phyloP scores from a whole-genome alignment of 2,797 vertebrate genomes.

The Martes flavigula region DNA sequence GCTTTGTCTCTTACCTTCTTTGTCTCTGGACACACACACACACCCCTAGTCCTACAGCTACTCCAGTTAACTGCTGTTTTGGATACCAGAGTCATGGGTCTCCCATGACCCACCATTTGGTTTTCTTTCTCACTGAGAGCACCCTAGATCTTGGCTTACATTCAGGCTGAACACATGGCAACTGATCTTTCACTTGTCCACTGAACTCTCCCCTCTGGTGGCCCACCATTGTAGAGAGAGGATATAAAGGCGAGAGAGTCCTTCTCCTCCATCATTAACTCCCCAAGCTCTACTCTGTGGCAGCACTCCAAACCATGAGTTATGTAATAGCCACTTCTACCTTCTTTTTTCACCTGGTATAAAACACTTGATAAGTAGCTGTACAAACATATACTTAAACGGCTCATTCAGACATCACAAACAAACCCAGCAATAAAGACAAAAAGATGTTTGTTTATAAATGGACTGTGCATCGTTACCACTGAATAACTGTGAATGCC shows the following conservation, averaged over 20 bases:
- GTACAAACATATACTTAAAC: background rate
- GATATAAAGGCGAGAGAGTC: background rate
- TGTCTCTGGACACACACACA: background rate
- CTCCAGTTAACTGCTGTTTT: background rate
- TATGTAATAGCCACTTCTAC: background rate
- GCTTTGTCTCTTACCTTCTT: background rate
- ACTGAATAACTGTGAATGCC: background rate
- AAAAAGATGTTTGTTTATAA: background rate
- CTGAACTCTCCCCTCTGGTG: background rate
- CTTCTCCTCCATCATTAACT: background rate
- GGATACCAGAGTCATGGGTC: background rate
- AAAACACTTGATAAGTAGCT: background rate
- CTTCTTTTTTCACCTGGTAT: background rate
- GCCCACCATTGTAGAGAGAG: background rate
- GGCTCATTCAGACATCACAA: background rate
- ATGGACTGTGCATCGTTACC: background rate
- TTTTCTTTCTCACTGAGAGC: background rate
- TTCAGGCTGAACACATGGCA: background rate
- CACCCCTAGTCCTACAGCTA: background rate
- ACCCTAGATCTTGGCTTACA: background rate
- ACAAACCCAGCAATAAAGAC: background rate
- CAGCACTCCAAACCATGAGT: background rate
- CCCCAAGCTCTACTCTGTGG: background rate
- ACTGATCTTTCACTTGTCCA: background rate
- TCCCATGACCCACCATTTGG: background rate